Evolutionary conservation across 2,888 invertebrate species (phyloP).

Genomic region (Clusia tigrina): DNA sequence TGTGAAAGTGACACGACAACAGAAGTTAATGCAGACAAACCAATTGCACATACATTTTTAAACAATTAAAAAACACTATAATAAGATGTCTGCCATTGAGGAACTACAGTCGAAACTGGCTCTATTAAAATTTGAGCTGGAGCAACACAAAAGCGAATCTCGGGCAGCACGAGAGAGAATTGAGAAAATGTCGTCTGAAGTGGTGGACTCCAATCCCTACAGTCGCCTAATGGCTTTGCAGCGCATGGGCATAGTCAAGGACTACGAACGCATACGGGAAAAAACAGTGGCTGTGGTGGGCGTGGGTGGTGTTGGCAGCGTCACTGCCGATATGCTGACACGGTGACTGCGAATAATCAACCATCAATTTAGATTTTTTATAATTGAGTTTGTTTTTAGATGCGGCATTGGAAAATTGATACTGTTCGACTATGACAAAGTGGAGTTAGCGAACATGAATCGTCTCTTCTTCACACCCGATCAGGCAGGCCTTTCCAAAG

Average conservation of each 20-base stretch:
- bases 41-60: neutral
- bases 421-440: slow-evolving; percentile 97
- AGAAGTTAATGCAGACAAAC: slow-evolving; percentile 24
- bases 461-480: slow-evolving; percentile 97
- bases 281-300: slow-evolving; percentile 94
- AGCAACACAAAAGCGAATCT: slow-evolving; percentile 50
- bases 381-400: slow-evolving; percentile 60
- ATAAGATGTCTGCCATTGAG: slow-evolving; percentile 70
- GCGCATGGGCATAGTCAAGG: slow-evolving; percentile 98
- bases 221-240: slow-evolving; percentile 99
- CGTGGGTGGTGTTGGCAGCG: slow-evolving; percentile 99
- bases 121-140: slow-evolving; percentile 73
- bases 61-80: neutral
- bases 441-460: slow-evolving; percentile 99
- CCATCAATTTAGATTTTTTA: neutral
- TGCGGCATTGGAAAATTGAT: slow-evolving; percentile 98
- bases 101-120: slow-evolving; percentile 71
- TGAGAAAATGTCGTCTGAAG: slow-evolving; percentile 91
- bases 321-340: slow-evolving; percentile 99
- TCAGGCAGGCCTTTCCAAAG: slow-evolving; percentile 95
- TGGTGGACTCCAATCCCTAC: slow-evolving; percentile 97
- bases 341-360: slow-evolving; percentile 43
- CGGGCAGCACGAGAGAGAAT: slow-evolving; percentile 73
- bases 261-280: slow-evolving; percentile 92
- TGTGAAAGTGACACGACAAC: slow-evolving; percentile 48